Evolutionary conservation across 2,113 vertebrate genomes (phyloP).

Genomic region (Oceanodroma tethys): DNA sequence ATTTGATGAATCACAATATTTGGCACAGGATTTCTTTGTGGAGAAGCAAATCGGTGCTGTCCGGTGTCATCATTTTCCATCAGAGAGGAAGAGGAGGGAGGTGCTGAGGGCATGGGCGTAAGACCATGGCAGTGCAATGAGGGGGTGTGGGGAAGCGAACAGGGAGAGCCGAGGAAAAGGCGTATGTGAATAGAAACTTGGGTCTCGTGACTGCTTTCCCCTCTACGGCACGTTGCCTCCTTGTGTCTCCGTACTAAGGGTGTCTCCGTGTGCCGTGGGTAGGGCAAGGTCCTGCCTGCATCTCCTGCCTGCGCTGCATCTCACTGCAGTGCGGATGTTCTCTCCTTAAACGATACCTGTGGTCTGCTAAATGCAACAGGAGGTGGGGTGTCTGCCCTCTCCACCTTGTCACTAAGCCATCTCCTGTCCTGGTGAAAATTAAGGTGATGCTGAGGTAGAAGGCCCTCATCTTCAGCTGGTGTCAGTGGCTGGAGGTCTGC

Average conservation of each 20-base stretch:
- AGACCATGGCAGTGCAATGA: neutral
- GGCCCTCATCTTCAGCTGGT: neutral
- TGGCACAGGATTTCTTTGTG: neutral
- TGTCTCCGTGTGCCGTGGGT: neutral
- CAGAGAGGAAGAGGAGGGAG: neutral
- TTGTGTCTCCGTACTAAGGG: neutral
- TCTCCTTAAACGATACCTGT: rapidly evolving
- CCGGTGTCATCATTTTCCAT: neutral
- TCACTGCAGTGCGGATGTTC: neutral
- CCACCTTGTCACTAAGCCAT: neutral
- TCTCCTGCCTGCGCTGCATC: neutral
- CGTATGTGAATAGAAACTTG: rapidly evolving
- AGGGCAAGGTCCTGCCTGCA: neutral
- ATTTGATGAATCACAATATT: neutral
- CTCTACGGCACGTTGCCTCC: neutral
- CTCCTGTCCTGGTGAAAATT: neutral
- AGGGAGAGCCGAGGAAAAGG: neutral
- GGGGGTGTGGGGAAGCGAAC: neutral
- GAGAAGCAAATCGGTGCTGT: neutral
- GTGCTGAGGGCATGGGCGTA: neutral
- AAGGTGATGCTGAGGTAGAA: neutral
- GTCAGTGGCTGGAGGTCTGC: neutral
- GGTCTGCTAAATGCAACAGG: neutral
- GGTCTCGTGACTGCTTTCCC: neutral
- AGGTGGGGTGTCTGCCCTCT: neutral